phyloP scores from a whole-genome alignment of 2,888 invertebrate genomes.

The Tetropium fuscum region DNA sequence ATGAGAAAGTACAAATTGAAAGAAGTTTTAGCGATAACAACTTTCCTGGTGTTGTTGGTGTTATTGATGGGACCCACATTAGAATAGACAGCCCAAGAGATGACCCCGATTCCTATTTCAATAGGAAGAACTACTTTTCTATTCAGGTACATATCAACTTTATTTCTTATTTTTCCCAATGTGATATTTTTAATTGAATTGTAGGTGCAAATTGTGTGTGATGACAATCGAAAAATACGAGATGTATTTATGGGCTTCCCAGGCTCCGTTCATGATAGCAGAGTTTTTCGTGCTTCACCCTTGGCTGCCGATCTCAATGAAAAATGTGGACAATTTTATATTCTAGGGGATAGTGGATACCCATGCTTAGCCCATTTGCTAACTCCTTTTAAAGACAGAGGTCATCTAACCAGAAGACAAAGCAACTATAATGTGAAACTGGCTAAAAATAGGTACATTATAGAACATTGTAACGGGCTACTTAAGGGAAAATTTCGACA shows the following conservation, averaged over 20 bases:
- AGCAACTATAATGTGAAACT: slow-evolving; percentile 2
- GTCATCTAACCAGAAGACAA: slow-evolving; percentile 2
- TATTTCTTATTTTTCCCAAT: background rate
- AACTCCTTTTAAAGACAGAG: slow-evolving; percentile 7
- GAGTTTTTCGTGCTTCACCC: slow-evolving; percentile 12
- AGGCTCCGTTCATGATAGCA: slow-evolving; percentile 13
- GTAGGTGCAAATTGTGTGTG: slow-evolving; percentile 2
- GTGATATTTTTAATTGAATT: no score
- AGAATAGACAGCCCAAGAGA: slow-evolving; percentile 30
- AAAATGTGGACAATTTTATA: slow-evolving; percentile 5
- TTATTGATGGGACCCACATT: slow-evolving; percentile 31
- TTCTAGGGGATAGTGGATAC: slow-evolving; percentile 20
- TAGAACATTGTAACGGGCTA: slow-evolving; percentile 22
- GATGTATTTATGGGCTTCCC: slow-evolving; percentile 19
- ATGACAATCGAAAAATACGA: background rate
- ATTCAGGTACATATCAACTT: no score
- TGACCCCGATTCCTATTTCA: slow-evolving; percentile 21
- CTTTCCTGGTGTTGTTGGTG: slow-evolving; percentile 36
- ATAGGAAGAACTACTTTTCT: slow-evolving; percentile 26
- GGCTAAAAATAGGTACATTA: slow-evolving; percentile 18
- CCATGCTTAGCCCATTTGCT: slow-evolving; percentile 9
- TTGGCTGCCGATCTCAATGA: background rate
- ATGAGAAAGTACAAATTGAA: slow-evolving; percentile 26
- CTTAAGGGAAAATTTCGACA: slow-evolving; percentile 31
- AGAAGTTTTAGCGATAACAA: slow-evolving; percentile 24